phyloP scores from a whole-genome alignment of 2,113 vertebrate genomes.

The Mustela lutreola region DNA sequence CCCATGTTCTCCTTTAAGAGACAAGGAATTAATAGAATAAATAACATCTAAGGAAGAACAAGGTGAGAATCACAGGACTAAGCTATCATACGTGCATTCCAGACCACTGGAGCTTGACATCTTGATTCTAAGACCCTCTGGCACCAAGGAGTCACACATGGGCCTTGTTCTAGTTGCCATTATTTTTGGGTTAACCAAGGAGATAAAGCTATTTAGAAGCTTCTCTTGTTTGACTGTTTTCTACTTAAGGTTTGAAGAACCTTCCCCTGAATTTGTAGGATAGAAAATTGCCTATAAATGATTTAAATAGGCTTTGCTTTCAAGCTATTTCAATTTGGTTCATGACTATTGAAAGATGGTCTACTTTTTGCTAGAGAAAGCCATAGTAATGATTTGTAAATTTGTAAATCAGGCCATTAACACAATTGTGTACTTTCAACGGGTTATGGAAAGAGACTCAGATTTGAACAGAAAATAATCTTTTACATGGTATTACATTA shows the following conservation, averaged over 20 bases:
- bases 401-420: neutral
- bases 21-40: neutral
- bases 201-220: neutral
- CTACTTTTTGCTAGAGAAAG: neutral
- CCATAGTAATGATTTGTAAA: too few relatives aligned
- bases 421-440: neutral
- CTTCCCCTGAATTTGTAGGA: neutral
- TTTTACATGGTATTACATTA: neutral
- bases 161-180: neutral
- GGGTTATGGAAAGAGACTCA: neutral
- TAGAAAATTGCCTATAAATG: neutral
- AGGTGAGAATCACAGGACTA: neutral
- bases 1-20: neutral
- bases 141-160: neutral
- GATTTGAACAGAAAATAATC: neutral
- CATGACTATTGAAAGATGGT: neutral
- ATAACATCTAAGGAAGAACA: neutral
- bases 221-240: neutral
- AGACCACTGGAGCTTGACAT: neutral
- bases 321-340: neutral
- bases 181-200: neutral
- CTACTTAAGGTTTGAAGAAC: neutral
- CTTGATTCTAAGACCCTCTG: neutral
- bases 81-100: neutral
- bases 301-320: conserved; percentile 13